These are phyloP conservation scores for Nannoperca obscura DNA, from an alignment of 2,797 vertebrate species.

Conservation along the genomic window DNA sequence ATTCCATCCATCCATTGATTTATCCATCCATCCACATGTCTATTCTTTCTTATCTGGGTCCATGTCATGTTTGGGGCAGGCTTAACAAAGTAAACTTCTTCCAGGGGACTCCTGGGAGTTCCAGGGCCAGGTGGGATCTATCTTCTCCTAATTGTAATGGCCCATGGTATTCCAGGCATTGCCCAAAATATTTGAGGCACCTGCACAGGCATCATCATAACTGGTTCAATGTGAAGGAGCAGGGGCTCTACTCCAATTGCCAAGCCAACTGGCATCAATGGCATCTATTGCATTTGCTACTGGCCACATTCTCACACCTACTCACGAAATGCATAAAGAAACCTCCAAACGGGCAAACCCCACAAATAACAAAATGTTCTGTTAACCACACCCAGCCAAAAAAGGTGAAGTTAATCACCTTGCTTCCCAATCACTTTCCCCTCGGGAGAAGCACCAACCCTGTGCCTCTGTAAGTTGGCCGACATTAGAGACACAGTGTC, in stretches of 20 bases:
- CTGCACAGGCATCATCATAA: not conserved
- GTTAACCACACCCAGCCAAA: constrained; percentile 9
- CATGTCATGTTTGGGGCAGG: constrained; percentile 1
- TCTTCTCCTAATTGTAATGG: constrained; percentile 1
- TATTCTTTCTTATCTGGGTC: not conserved
- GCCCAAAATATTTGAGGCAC: not conserved
- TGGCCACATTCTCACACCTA: not conserved
- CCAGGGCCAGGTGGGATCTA: not conserved
- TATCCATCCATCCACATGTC: not conserved
- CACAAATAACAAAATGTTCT: constrained; percentile 1
- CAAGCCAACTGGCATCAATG: too few species aligned
- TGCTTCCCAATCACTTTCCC: constrained; percentile 30
- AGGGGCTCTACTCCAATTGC: not conserved
- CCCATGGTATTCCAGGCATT: not conserved
- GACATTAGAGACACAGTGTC: constrained; percentile 36
- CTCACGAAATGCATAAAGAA: not conserved
- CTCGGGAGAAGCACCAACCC: constrained; percentile 22
- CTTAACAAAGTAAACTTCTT: not conserved
- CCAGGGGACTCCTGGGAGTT: not conserved
- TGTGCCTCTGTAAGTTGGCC: constrained; percentile 28
- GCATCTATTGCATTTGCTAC: not conserved
- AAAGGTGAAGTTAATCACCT: constrained; percentile 37
- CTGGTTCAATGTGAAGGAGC: not conserved
- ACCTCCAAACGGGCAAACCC: not conserved
- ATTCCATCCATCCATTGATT: not conserved